Evolutionary conservation across 1,140 invertebrate genomes (phyloP), one percentile per base, ranked within the genome.

Genomic region (Ericerus pela): DNA sequence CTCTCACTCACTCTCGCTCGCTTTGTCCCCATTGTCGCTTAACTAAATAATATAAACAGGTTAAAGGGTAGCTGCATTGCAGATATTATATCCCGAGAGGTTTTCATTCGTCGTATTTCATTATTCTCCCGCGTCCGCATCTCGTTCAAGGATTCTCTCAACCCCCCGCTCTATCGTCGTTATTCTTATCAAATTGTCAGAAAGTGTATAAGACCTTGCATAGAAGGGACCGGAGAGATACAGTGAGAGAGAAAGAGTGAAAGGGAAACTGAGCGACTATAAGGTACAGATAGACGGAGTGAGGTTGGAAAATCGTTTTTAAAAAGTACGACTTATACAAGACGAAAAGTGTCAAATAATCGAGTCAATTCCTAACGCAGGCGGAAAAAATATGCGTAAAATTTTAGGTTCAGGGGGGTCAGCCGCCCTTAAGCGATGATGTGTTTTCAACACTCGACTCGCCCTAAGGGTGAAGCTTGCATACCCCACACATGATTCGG

Each of bases 31-130:
- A 47, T 47, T 47, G 41, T 47, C 41, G 26, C 41, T 47, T 47
- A 47, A 22, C 41, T 47, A 47, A 47, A 47, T 47, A 47, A 47
- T 47, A 47, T 47, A 47, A 47, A 47, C 41, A 47, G 41, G 41
- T 47, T 47, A 47, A 47, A 47, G 41, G 41, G 41, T 47, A 47
- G 41, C 41, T 22, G 41, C 26, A 33, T n/a, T 33, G 41, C 41
- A 47, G 41, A 24, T 47, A 47, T 47, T 24, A 47, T 47, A 47
- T 47, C 41, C 41, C 41, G 41, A 47, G 41, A 47, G 41, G 41
- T 47, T 47, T 47, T 47, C 26, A 47, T 47, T 47, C 20, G 41
- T 47, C 41, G 41, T 47, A 47, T 47, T 47, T 47, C 41, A 47
- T 47, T 47, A 47, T 47, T 47, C 41, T 47, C 26, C 20, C 16